These are phyloP conservation scores for Schizaphis graminum DNA, from an alignment of 2,888 invertebrate species.

Conservation along the genomic window DNA sequence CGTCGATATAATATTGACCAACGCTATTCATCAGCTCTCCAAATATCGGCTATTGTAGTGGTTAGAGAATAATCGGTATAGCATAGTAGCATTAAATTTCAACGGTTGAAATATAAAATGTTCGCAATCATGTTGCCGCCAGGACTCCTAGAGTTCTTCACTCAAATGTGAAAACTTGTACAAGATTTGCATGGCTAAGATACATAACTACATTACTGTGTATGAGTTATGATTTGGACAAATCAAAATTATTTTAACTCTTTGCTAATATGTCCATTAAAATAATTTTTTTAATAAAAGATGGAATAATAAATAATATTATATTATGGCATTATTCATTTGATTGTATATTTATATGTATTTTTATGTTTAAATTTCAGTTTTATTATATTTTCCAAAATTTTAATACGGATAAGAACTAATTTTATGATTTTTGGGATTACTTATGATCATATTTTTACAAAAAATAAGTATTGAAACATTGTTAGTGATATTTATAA, in stretches of 20 bases:
- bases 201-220: too few species aligned
- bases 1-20: background rate
- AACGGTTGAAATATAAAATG: background rate
- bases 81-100: too few species aligned
- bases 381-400: background rate
- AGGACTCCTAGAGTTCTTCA: background rate
- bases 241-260: background rate
- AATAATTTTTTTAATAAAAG: background rate
- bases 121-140: background rate
- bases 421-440: background rate
- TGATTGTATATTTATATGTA: background rate
- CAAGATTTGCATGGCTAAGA: background rate
- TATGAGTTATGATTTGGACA: background rate
- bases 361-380: background rate
- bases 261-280: rapidly evolving
- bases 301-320: background rate
- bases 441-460: background rate
- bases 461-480: background rate
- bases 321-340: background rate
- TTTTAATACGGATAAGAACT: background rate
- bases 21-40: background rate
- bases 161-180: background rate
- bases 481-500: background rate
- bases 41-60: background rate
- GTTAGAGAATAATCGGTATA: background rate